phyloP scores from a whole-genome alignment of 2,797 vertebrate genomes.

The Girardinus metallicus region DNA sequence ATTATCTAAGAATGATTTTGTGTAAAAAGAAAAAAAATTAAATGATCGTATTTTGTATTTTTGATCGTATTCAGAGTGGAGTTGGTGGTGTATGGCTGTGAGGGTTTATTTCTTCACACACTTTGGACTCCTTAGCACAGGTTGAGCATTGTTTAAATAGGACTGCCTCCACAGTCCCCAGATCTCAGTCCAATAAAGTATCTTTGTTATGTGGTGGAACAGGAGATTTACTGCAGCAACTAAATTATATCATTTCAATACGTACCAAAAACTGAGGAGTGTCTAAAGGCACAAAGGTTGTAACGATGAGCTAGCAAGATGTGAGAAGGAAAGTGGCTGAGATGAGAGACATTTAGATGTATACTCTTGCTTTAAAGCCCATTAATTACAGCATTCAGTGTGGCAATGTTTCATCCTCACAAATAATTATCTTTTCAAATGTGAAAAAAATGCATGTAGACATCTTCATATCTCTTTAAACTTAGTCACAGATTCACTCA shows the following conservation, averaged over 20 bases:
- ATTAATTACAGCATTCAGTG: slow-evolving; percentile 63
- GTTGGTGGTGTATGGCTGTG: background rate
- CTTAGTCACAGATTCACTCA: slow-evolving; percentile 4
- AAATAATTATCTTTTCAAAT: slow-evolving; percentile 19
- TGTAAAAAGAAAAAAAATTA: too few species aligned
- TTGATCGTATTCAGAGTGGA: background rate
- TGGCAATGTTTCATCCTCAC: slow-evolving; percentile 27
- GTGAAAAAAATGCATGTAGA: slow-evolving; percentile 6
- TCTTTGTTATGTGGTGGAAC: background rate
- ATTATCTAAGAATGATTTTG: too few species aligned
- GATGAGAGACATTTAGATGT: slow-evolving; percentile 17
- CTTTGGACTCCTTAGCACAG: background rate
- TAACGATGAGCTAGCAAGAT: background rate
- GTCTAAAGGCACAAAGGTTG: background rate
- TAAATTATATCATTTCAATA: background rate
- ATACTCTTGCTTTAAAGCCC: slow-evolving; percentile 41
- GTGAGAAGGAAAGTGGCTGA: background rate
- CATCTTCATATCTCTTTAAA: slow-evolving; percentile 28
- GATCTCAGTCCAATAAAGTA: background rate
- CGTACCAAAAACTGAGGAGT: background rate
- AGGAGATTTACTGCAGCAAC: background rate
- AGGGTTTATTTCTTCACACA: background rate
- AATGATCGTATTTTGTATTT: too few species aligned
- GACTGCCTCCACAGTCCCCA: background rate
- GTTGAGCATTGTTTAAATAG: background rate